Evolutionary conservation across 2,888 invertebrate species (phyloP), one percentile per base, ranked within the genome.

Genomic region (Pristionchus arcanus): DNA sequence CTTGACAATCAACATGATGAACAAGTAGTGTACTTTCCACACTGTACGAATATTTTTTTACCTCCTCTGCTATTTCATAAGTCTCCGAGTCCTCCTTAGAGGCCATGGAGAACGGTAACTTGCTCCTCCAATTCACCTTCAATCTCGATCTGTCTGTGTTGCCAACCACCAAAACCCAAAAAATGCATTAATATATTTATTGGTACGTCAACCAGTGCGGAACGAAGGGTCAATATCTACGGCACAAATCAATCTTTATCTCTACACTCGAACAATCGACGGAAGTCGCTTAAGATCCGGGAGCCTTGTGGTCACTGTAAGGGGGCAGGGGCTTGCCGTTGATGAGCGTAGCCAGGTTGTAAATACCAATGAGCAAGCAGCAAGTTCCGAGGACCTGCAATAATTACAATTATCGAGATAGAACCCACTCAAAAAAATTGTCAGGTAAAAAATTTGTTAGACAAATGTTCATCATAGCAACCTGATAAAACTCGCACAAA

Each of bases 251-350:
- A 68, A 49, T 28, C 87, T 87, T 87, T 87, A 87, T 87, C 87
- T 87, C 87, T 87, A 87, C 87, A 87, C 68, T 87, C 77, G 71
- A 71, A 71, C 49, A 71, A 55, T 87, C 71, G 34, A 34, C 49
- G 49, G 53, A 49, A 31, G 34, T 59, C 49, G 25, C 89, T 92
- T 92, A 92, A 83, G 92, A 91, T 91, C 93, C 93, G 90, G 93
- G 93, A 83, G 93, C 93, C 91, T 93, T 93, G 90, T 91, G 91
- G 90, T 92, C 91, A 91, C 92, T 91, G 92, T 92, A 92, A 87
- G 94, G 94, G 90, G 93, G 92, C 31, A 94, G 92, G 89, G 94
- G 94, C 90, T 93, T 92, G 89, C 94, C 94, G 91, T 91, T 49
- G 90, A 89, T 91, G 89, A 94, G 91, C 49, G 92, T 92, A 89